Evolutionary conservation across 1,140 invertebrate genomes (phyloP).

Genomic region (Leptoteleia sp.): DNA sequence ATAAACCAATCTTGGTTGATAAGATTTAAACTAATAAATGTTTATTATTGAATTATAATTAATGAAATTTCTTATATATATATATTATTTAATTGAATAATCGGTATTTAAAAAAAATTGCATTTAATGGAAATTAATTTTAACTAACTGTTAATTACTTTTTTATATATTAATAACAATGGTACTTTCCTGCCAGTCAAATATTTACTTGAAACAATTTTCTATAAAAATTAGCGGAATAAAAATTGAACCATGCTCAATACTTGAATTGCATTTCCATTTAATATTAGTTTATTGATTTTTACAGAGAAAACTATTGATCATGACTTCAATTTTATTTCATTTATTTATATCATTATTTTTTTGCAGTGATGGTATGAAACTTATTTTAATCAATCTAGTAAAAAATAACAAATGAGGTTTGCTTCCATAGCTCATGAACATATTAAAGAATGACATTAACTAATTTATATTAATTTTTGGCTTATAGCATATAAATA

Average conservation of each 20-base stretch:
- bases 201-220: background rate
- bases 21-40: background rate
- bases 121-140: too few relatives aligned
- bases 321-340: slow-evolving; percentile 16
- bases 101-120: too few relatives aligned
- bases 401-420: slow-evolving; percentile 34
- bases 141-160: too few relatives aligned
- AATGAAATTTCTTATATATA: too few relatives aligned
- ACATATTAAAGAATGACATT: background rate
- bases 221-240: slow-evolving; percentile 19
- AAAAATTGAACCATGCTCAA: slow-evolving; percentile 19
- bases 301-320: slow-evolving; percentile 11
- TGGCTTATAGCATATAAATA: too few relatives aligned
- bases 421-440: slow-evolving; percentile 23
- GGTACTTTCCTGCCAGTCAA: slow-evolving; percentile 4
- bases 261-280: background rate
- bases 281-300: background rate
- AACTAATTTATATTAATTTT: slow-evolving; percentile 5
- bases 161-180: background rate
- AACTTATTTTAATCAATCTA: slow-evolving; percentile 15
- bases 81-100: too few relatives aligned
- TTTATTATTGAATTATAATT: too few relatives aligned
- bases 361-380: slow-evolving; percentile 5
- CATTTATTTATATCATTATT: slow-evolving; percentile 4
- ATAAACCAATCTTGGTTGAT: background rate